These are phyloP conservation scores for Allacma fusca DNA, from an alignment of 2,888 invertebrate species.

Conservation along the genomic window DNA sequence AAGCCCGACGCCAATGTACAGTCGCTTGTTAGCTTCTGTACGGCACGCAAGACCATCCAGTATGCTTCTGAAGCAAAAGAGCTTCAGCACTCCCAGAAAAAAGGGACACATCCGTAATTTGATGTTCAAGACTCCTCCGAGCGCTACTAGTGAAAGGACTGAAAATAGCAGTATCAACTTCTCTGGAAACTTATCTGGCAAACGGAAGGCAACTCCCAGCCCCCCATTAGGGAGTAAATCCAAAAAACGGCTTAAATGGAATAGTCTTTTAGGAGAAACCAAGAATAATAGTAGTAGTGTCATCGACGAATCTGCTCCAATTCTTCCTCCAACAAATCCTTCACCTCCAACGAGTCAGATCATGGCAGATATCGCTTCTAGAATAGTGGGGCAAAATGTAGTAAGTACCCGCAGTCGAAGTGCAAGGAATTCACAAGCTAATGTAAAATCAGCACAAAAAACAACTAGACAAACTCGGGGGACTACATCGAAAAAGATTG, in stretches of 20 bases:
- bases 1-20: neutral
- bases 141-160: conserved; percentile 45
- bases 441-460: neutral
- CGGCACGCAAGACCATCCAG: conserved; percentile 17
- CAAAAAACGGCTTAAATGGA: conserved; percentile 41
- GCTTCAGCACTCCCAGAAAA: conserved; percentile 59
- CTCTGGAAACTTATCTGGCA: neutral
- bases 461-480: neutral
- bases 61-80: conserved; percentile 48
- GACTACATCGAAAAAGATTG: neutral
- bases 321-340: neutral
- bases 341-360: neutral
- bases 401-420: conserved; percentile 4
- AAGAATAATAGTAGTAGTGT: neutral
- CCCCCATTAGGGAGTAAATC: conserved; percentile 21
- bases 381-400: neutral
- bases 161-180: conserved; percentile 22
- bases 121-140: conserved; percentile 58
- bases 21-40: conserved; percentile 25
- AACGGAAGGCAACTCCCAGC: conserved; percentile 6
- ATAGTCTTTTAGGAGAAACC: neutral
- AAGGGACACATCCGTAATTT: conserved; percentile 57
- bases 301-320: neutral
- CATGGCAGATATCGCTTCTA: neutral
- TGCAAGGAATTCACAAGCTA: neutral